Evolutionary conservation across 2,797 vertebrate species (phyloP).

Genomic region (Scolopax rusticola): DNA sequence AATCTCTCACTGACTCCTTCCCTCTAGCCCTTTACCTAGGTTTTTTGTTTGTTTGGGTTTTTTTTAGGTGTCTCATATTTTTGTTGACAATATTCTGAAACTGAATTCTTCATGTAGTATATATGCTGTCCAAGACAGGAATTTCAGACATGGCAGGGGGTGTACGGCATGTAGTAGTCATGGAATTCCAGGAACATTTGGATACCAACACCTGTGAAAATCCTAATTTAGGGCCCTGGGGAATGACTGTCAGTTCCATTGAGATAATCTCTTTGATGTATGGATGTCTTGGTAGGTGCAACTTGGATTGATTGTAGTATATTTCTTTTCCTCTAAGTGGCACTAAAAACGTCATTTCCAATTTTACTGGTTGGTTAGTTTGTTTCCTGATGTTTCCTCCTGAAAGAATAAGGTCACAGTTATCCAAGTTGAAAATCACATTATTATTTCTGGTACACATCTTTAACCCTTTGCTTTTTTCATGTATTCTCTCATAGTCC

Average conservation of each 20-base stretch:
- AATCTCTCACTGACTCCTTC: background rate
- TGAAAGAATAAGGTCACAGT: constrained; percentile 10
- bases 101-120: background rate
- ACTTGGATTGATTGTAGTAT: background rate
- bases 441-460: background rate
- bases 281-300: background rate
- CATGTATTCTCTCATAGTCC: background rate
- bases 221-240: background rate
- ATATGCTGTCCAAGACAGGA: background rate
- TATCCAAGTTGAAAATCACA: constrained; percentile 28
- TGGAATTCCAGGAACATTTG: background rate
- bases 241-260: background rate
- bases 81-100: background rate
- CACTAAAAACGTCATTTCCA: background rate
- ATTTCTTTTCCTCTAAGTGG: background rate
- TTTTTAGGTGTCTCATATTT: background rate
- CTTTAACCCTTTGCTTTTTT: background rate
- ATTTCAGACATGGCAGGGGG: background rate
- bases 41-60: background rate
- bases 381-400: constrained; percentile 12
- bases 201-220: background rate
- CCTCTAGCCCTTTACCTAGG: background rate
- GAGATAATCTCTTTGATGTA: background rate
- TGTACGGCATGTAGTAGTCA: background rate
- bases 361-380: constrained; percentile 28